Base-by-base conservation (phyloP, 1,140 invertebrate species). In the Drosophila willistoni region DNA sequence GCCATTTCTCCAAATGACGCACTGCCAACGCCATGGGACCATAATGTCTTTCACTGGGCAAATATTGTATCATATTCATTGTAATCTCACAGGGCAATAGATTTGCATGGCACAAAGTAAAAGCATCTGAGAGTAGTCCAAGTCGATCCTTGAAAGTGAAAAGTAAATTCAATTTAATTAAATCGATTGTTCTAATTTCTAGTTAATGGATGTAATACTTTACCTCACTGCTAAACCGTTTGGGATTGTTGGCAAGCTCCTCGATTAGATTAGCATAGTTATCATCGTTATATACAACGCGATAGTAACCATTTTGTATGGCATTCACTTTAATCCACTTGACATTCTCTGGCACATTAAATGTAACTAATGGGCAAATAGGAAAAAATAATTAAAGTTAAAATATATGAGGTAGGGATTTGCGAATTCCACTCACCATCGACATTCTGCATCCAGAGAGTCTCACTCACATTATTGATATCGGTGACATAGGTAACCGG, bases 241-340 rank as follows among this genome's bases (percentile, higher is more conserved):
- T 94, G 62, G 96, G 96, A 91, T 97, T 95, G 0, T 92, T 94
- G 36, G 94, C 92, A 3, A 98, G 92, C 19, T 95, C 94, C 10
- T 94, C 85, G 42, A 96, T 96, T 13, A 98, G 93, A 7, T 93
- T 93, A 0, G 94, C 91, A 97, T 97, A 98, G 92, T 95, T 95
- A 0, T 94, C 93, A 1, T 95, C 93, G 34, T 97, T 96, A 91
- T 98, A 98, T 67, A 96, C 95, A 0, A 98, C 97, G 22, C 97
- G 93, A 91, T 97, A 98, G 84, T 97, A 97, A 1, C 97, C 97
- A 14, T 95, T 95, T 91, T 97, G 96, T 81, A 97, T 96, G n/a
- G 96, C 94, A 92, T 98, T 98, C 25, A 95, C 95, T 92, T 98
- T 98, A 51, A 98, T 94, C 95, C 97, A 98, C 47, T 95, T 94